Percentiles rank a stretch among this genome's conserved stretches.
These are phyloP conservation scores for Cricetomys ansorgei DNA, from an alignment of 2,113 vertebrate species.

Conservation along the genomic window DNA sequence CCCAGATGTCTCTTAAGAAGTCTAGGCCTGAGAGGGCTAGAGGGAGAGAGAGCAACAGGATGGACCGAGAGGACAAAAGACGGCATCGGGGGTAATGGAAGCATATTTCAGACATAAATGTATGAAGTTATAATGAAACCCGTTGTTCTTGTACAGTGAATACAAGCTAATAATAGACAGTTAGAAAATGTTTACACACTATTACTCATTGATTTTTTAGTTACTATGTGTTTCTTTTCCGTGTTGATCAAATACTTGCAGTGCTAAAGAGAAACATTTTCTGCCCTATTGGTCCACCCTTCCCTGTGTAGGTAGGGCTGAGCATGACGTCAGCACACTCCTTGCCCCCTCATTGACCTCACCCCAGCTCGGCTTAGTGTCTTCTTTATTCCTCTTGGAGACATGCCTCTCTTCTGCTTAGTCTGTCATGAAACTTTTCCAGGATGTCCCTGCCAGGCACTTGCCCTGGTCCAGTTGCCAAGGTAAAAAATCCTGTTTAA, in stretches of 20 bases:
- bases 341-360: neutral
- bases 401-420: neutral
- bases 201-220: neutral
- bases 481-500: neutral
- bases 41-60: neutral
- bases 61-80: too few species aligned
- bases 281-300: fast-evolving
- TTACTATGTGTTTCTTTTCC: neutral
- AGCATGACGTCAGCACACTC: fast-evolving
- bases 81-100: too few species aligned
- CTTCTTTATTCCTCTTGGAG: neutral
- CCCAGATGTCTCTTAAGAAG: neutral
- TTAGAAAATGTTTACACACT: neutral
- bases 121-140: neutral
- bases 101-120: neutral
- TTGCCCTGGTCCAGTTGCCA: neutral
- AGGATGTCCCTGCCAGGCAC: neutral
- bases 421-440: neutral
- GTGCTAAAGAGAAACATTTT: neutral
- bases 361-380: neutral
- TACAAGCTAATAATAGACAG: neutral
- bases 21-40: too few species aligned
- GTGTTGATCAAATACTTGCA: neutral
- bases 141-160: neutral
- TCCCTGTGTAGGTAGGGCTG: neutral